Percentiles rank a stretch among this genome's conserved stretches.
Conservation (phyloP, 2,113 vertebrate genomes). For the Plotosus lineatus region DNA sequence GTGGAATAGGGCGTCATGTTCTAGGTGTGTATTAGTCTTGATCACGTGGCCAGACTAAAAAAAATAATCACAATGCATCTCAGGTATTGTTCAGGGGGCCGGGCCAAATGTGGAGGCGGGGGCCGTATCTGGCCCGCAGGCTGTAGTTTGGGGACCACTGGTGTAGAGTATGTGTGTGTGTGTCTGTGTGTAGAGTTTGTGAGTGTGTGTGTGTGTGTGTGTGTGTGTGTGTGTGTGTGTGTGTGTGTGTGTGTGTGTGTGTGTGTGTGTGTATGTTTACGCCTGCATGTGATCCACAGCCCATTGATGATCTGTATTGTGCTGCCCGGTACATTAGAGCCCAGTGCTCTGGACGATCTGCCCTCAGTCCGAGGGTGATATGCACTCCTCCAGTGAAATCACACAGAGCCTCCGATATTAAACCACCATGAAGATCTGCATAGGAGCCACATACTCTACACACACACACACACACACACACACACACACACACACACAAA, state of each 20-base stretch:
- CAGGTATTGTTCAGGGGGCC: no score
- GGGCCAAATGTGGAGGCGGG: no score
- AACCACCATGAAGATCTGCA: conserved; percentile 76
- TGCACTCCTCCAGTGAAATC: conserved; percentile 87
- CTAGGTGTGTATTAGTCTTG: no score
- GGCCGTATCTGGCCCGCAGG: no score
- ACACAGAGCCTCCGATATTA: conserved; percentile 79
- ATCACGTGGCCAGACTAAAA: no score
- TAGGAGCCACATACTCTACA: conserved; percentile 84
- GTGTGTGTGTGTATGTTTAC: conserved; percentile 58
- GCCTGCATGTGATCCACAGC: conserved; percentile 74
- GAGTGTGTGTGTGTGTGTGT: neutral
- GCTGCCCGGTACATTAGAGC: conserved; percentile 71
- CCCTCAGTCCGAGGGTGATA: conserved; percentile 64
- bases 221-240: neutral
- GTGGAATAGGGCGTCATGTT: no score
- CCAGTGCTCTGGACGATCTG: conserved; percentile 73
- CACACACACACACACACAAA: conserved; percentile 6
- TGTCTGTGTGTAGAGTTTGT: neutral
- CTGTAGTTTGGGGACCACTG: no score
- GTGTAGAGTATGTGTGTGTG: no score
- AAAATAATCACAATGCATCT: no score
- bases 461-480: conserved; percentile 26
- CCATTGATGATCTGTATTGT: conserved; percentile 73
- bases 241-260: neutral